Evolutionary conservation across 2,797 vertebrate species (phyloP), one percentile per base, ranked within the genome.

Genomic region (Ctenopoma multispine): DNA sequence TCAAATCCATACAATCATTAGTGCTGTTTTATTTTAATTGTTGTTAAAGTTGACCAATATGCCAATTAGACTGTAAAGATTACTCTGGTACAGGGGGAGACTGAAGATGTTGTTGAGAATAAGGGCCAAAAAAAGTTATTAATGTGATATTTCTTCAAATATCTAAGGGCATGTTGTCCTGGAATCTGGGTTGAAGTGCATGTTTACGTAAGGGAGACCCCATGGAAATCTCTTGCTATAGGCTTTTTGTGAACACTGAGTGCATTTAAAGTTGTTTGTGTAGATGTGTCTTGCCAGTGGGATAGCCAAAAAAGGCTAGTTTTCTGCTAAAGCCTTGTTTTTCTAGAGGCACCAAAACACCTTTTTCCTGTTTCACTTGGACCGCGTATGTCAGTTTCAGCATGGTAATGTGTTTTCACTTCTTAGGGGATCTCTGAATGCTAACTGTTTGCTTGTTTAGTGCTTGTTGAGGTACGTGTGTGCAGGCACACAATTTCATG

Each of bases 281-380:
- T 85, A 87, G 89, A 91, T 85, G 82, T 81, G 74, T 69, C 86
- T 91, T 89, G 89, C 92, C 91, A 92, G 93, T 87, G 90, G 91
- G 91, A 94, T 93, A 94, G 94, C 91, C 94, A 94, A 88, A 93
- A 94, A 95, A 73, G 90, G 87, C 80, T 90, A 79, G 90, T 94
- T 96, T 91, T 92, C 88, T 92, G 79, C 91, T 89, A 4, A 49
- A 87, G 78, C 90, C 92, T 87, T 96, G 95, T 96, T 97, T 96
- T 96, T 92, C 90, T 93, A 95, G 94, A 93, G 94, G 94, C 92
- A 95, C 94, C 89, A 82, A 93, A 94, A 95, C 93, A 93, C 93
- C 89, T 94, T 95, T 96, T 96, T 97, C 95, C 95, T 97, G 95
- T 97, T 97, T 95, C 93, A 93, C 93, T 97, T 96, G 95, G 96